These are phyloP conservation scores for Melanostoma mellinum DNA, from an alignment of 2,888 invertebrate genomes.

Conservation along the genomic window DNA sequence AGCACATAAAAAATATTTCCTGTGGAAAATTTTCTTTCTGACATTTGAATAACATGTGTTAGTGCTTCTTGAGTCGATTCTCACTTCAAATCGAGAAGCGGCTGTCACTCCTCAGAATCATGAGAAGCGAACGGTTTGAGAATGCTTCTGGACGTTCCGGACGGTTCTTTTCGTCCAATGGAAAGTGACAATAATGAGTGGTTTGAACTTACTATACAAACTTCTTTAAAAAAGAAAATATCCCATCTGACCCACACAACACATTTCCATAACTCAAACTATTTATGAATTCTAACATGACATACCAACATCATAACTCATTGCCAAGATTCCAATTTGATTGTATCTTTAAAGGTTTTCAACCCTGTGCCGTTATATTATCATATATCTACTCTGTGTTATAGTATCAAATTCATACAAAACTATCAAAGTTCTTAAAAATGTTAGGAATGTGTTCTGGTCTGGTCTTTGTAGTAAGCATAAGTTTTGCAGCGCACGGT, in stretches of 20 bases:
- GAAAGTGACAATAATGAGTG: too few relatives aligned
- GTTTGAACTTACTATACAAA: too few relatives aligned
- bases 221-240: background rate
- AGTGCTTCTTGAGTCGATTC: too few relatives aligned
- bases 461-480: background rate
- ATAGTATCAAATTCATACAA: background rate
- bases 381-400: background rate
- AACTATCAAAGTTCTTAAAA: constrained; percentile 19
- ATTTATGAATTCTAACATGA: constrained; percentile 27
- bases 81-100: too few relatives aligned
- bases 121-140: too few relatives aligned
- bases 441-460: constrained; percentile 31
- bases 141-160: too few relatives aligned
- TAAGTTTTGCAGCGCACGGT: constrained; percentile 5
- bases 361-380: background rate
- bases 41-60: too few relatives aligned
- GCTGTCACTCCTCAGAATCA: too few relatives aligned
- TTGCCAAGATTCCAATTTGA: constrained; percentile 37
- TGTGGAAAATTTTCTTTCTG: too few relatives aligned
- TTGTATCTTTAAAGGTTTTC: constrained; percentile 22
- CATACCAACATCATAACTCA: constrained; percentile 45
- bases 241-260: constrained; percentile 22
- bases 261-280: background rate
- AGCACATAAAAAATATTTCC: too few relatives aligned
- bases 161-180: too few relatives aligned